Conservation (phyloP, 1,140 invertebrate species). For the Paralvinella palmiformis region DNA sequence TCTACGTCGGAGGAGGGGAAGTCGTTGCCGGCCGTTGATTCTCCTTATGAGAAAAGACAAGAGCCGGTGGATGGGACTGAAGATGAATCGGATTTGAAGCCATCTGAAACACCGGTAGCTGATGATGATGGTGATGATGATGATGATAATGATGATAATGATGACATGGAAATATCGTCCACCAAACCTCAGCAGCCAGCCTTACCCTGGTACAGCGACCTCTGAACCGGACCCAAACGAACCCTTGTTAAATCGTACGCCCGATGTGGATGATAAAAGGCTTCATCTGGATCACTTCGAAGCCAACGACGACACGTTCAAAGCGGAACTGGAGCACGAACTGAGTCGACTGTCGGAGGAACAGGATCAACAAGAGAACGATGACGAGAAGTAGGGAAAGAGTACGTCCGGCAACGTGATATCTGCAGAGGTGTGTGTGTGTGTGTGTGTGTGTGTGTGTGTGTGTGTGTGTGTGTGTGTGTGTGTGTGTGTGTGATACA, state of each 20-base stretch:
- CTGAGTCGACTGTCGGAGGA: neutral
- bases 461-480: slow-evolving; percentile 3
- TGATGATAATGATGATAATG: neutral
- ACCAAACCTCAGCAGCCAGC: neutral
- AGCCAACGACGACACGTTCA: neutral
- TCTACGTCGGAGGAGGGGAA: neutral
- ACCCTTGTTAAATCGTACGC: neutral
- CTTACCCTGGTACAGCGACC: neutral
- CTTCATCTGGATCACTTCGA: neutral
- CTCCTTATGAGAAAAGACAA: neutral
- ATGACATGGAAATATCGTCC: neutral
- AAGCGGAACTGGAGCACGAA: neutral
- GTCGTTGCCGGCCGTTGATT: neutral
- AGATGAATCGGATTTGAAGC: neutral
- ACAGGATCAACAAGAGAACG: neutral
- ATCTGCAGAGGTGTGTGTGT: neutral
- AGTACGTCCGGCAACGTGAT: neutral
- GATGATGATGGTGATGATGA: neutral
- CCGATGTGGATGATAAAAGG: neutral
- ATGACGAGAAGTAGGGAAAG: neutral
- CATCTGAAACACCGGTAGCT: neutral
- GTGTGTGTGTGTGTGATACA: slow-evolving; percentile 2
- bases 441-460: slow-evolving; percentile 1
- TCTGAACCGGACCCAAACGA: neutral
- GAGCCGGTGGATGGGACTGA: neutral